Evolutionary conservation across 37 sponge, comb jelly and placozoan species (phyloP).

Genomic region (Dysidea cf. avara): DNA sequence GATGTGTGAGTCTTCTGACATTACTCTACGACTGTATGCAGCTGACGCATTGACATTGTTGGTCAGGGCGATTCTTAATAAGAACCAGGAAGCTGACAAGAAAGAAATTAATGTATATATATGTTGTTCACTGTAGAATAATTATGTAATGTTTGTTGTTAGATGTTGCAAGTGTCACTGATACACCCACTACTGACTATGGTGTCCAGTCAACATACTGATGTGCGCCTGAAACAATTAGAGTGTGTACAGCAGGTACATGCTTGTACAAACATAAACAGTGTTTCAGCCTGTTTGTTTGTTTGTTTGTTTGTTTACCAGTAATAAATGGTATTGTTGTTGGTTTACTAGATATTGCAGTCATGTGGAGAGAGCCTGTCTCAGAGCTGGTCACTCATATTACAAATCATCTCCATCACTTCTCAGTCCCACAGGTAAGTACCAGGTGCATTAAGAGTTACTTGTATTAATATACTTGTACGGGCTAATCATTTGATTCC

Average conservation of each 20-base stretch:
- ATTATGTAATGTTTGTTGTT: too few species aligned
- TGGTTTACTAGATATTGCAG: conserved; percentile 13
- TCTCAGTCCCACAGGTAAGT: too few species aligned
- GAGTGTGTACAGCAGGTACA: conserved; percentile 68
- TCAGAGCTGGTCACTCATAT: neutral
- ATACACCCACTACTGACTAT: conserved; percentile 56
- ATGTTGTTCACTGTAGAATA: too few species aligned
- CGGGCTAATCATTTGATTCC: too few species aligned
- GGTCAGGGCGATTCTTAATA: conserved; percentile 26
- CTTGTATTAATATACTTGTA: too few species aligned
- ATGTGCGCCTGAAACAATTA: conserved; percentile 74
- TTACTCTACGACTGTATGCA: conserved; percentile 46
- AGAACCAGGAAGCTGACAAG: conserved; percentile 1
- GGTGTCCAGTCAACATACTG: conserved; percentile 24
- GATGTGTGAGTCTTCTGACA: conserved; percentile 43
- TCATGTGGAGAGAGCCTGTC: conserved; percentile 17
- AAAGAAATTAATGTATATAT: too few species aligned
- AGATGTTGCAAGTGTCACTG: conserved; percentile 25
- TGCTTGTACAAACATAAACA: too few species aligned
- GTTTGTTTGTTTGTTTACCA: too few species aligned
- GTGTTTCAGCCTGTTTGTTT: too few species aligned
- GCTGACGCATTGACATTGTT: conserved; percentile 51
- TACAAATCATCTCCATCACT: too few species aligned
- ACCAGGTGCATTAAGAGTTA: too few species aligned
- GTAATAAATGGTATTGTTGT: too few species aligned